Evolutionary conservation across 2,113 vertebrate species (phyloP).

Genomic region (Microcebus jonahi): DNA sequence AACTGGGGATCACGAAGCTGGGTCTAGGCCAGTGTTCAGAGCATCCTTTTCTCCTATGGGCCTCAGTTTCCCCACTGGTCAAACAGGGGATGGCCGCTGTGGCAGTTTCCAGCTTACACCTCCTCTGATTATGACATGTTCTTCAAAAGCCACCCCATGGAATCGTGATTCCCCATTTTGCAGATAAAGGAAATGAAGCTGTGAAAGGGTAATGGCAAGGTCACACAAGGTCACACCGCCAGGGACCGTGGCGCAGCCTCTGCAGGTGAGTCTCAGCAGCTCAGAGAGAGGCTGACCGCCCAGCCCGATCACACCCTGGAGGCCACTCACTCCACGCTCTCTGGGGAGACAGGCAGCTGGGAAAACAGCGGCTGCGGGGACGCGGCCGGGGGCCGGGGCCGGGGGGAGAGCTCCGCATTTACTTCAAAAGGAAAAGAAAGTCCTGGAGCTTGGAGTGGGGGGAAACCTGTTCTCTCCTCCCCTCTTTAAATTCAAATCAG

Average conservation of each 20-base stretch:
- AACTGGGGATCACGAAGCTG: not conserved
- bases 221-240: not conserved
- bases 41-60: rapidly evolving
- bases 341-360: constrained; percentile 47
- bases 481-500: constrained; percentile 32
- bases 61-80: constrained; percentile 18
- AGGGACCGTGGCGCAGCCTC: rapidly evolving
- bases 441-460: not conserved
- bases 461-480: constrained; percentile 31
- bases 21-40: not conserved
- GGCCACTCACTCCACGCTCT: not conserved
- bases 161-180: not conserved
- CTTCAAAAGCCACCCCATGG: not conserved
- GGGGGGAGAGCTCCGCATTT: not conserved
- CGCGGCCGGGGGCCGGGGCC: no score
- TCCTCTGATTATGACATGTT: not conserved
- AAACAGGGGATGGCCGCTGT: not conserved
- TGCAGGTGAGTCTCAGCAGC: not conserved
- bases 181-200: not conserved
- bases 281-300: not conserved
- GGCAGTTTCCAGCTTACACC: not conserved
- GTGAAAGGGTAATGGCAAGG: not conserved
- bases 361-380: constrained; percentile 55
- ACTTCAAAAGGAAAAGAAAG: constrained; percentile 65
- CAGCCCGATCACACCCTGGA: not conserved